Conservation (phyloP, 92 coral and sea anemone genomes). For the Epizoanthus ramosus region DNA sequence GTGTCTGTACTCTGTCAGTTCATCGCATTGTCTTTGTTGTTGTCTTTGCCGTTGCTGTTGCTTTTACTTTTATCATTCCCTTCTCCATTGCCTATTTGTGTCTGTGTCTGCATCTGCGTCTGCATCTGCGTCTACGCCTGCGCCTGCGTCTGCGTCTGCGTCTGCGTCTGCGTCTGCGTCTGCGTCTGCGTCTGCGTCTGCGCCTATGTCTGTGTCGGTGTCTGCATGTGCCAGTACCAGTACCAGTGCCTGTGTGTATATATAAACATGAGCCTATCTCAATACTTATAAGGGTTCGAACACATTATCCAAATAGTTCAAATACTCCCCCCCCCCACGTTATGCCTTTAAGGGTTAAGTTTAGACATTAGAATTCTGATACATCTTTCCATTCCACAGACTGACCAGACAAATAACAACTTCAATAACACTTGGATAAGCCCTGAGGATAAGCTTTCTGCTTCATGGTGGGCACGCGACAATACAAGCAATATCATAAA, state of each 20-base stretch:
- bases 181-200: not conserved
- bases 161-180: not conserved
- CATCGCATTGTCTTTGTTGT: too few relatives aligned
- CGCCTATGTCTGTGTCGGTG: not conserved
- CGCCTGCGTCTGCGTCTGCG: not conserved
- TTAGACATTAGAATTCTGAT: too few relatives aligned
- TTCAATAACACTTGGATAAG: constrained; percentile 63
- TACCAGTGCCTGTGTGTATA: not conserved
- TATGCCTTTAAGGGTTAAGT: too few relatives aligned
- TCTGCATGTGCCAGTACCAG: not conserved
- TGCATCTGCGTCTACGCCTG: not conserved
- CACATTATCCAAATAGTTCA: not conserved
- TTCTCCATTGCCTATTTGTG: not conserved
- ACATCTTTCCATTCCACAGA: constrained; percentile 41
- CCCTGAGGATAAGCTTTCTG: constrained; percentile 55
- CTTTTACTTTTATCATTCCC: too few relatives aligned
- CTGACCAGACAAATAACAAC: constrained; percentile 46
- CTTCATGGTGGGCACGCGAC: constrained; percentile 81
- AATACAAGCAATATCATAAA: constrained; percentile 70
- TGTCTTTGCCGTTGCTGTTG: too few relatives aligned
- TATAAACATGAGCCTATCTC: not conserved
- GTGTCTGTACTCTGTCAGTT: too few relatives aligned
- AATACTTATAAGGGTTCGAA: not conserved
- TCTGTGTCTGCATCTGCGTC: too few relatives aligned
- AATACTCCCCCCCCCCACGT: not conserved